Conservation (phyloP, 2,888 invertebrate genomes). For the Standfussiana lucernea region DNA sequence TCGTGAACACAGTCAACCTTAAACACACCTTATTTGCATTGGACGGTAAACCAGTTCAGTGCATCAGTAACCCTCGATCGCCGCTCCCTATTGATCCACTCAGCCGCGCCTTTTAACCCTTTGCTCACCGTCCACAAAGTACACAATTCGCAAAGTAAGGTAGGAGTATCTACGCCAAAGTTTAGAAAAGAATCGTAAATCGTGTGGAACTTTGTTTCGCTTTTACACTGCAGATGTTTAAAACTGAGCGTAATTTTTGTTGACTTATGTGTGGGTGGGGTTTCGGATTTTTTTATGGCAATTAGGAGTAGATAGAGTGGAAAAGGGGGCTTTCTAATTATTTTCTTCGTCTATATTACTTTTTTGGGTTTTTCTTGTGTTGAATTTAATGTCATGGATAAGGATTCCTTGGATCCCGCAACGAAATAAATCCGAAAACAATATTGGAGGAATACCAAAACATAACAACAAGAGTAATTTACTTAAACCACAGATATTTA, state of each 20-base stretch:
- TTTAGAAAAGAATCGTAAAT: conserved; percentile 54
- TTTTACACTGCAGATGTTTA: conserved; percentile 35
- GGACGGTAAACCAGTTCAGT: conserved; percentile 42
- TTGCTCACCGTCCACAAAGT: conserved; percentile 37
- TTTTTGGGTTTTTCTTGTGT: not conserved
- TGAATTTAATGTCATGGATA: not conserved
- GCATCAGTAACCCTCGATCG: conserved; percentile 48
- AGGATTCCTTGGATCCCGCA: not conserved
- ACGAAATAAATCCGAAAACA: not conserved
- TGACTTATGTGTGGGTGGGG: conserved; percentile 19
- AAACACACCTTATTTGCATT: conserved; percentile 45
- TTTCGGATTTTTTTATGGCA: conserved; percentile 1
- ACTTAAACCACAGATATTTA: not conserved
- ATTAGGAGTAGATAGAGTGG: not conserved
- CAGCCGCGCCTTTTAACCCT: conserved; percentile 57
- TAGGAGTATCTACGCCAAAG: conserved; percentile 21
- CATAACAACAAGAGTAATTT: not conserved
- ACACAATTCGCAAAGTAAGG: conserved; percentile 33
- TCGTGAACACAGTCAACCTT: not conserved
- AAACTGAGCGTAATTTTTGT: conserved; percentile 32
- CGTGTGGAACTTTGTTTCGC: conserved; percentile 47
- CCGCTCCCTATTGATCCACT: conserved; percentile 53
- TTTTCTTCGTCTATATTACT: not conserved
- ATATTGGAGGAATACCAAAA: not conserved
- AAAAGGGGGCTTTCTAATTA: not conserved